Evolutionary conservation across 2,888 invertebrate genomes (phyloP), one percentile per base, ranked within the genome.

Genomic region (Dasysyrphus albostriatus): DNA sequence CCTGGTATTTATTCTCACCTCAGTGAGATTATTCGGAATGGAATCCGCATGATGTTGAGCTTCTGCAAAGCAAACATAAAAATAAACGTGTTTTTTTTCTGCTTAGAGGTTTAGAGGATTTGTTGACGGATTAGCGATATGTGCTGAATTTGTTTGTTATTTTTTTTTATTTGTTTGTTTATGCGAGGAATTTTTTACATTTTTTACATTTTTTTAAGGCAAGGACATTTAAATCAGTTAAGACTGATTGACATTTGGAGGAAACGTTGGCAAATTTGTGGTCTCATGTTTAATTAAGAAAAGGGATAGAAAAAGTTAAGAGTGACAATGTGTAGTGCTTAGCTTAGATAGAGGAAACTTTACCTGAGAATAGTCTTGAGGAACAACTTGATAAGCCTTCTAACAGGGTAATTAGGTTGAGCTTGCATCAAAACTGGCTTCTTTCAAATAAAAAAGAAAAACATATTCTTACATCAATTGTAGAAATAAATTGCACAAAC

Each of bases 1-100:
- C 78, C 65, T 75, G 65, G 78, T 76, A 79, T 79, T 82, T 83
- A 83, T 83, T 87, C 70, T 83, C 83, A 83, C 87, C 87, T 87
- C 34, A 70, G 49, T 65, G 58, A 56, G 82, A 67, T 69, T 19
- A 67, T 51, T 70, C 12, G 19, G 19, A 67, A 67, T 49, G 70
- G 82, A 87, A 78, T 87, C 65, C 70, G 47, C 56, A 72, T 65
- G 34, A 37, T 39, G 58, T 58, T 19, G 19, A 39, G 37, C 61
- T 19, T 56, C 42, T 34, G 39, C n/a, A 63, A 61, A 42, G 24
- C 49, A 65, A 72, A 77, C 39, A 42, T 16, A 54, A 42, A 67
- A 67, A 67, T 49, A 49, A 19, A 16, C 34, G 19, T 34, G 19
- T 49, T 34, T 14, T 16, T 47, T 61, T 39, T 39, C 24, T 39